Percentiles rank a stretch among this genome's conserved stretches.
Evolutionary conservation across 2,797 vertebrate species (phyloP).

Genomic region (Gadopsis marmoratus): DNA sequence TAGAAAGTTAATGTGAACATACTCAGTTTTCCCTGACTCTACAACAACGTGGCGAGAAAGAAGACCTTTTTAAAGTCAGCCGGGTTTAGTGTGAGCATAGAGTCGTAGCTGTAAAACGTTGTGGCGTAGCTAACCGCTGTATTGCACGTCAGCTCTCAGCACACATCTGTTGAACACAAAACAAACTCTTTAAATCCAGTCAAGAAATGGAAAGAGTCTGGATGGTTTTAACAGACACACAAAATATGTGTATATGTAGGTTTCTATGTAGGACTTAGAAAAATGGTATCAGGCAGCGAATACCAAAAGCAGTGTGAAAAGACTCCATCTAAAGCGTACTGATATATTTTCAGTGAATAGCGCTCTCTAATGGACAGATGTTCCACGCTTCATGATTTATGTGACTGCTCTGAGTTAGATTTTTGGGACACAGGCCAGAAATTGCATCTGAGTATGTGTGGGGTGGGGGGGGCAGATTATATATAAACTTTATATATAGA

Average conservation of each 20-base stretch:
- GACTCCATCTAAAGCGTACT: no score
- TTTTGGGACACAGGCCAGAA: constrained; percentile 58
- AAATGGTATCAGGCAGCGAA: no score
- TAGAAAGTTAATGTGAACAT: no score
- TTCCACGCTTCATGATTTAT: background rate
- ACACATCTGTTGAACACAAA: background rate
- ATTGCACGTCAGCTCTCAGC: background rate
- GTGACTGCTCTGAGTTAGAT: constrained; percentile 81
- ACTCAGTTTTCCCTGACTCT: no score
- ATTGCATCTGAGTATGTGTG: constrained; percentile 77
- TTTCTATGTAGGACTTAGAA: no score
- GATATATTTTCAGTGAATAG: background rate
- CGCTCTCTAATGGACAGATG: constrained; percentile 36
- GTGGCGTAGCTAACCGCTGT: background rate
- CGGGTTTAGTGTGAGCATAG: background rate
- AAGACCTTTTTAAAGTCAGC: no score
- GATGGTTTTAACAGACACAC: background rate
- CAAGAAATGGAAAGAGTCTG: background rate
- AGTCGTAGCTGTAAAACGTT: background rate
- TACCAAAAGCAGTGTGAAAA: no score
- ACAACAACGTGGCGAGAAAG: no score
- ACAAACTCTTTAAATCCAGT: background rate
- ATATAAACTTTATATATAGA: background rate
- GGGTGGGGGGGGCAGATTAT: constrained; percentile 40
- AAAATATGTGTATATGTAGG: no score